Conservation (phyloP, 2,888 invertebrate species). For the Polietes domitor region DNA sequence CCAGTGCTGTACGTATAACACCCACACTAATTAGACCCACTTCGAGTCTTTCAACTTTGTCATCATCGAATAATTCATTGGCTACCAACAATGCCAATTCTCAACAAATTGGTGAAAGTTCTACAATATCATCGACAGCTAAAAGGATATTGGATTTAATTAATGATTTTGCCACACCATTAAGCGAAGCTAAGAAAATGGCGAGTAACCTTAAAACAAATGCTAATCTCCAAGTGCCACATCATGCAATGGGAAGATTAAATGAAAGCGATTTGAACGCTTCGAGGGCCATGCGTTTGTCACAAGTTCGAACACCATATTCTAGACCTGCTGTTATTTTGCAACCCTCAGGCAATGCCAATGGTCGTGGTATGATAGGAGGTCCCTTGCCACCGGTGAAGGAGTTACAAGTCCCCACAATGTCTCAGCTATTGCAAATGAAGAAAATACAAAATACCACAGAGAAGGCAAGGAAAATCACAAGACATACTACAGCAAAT, state of each 20-base stretch:
- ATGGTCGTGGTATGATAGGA: constrained; percentile 32
- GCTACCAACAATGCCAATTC: constrained; percentile 40
- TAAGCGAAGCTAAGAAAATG: constrained; percentile 89
- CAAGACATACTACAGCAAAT: constrained; percentile 71
- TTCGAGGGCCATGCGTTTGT: constrained; percentile 71
- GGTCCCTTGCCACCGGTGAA: constrained; percentile 69
- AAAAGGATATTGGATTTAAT: constrained; percentile 89
- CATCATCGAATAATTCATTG: constrained; percentile 73
- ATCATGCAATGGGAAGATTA: constrained; percentile 68
- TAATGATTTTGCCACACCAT: constrained; percentile 91
- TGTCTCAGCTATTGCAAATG: constrained; percentile 84
- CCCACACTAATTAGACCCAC: constrained; percentile 76
- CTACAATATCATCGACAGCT: constrained; percentile 83
- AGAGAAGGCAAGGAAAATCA: constrained; percentile 83
- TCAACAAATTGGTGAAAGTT: constrained; percentile 44
- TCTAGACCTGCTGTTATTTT: constrained; percentile 71
- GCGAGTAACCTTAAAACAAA: constrained; percentile 81
- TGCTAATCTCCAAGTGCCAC: constrained; percentile 63
- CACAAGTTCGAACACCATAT: constrained; percentile 74
- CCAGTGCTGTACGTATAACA: constrained; percentile 70
- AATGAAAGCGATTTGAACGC: constrained; percentile 72
- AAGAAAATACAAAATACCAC: constrained; percentile 84
- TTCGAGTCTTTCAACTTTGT: constrained; percentile 75
- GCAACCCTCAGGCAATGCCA: constrained; percentile 66
- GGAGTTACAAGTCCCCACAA: constrained; percentile 84